These are phyloP conservation scores for Ophioninae sp. DNA, from an alignment of 2,888 invertebrate genomes.

Conservation along the genomic window DNA sequence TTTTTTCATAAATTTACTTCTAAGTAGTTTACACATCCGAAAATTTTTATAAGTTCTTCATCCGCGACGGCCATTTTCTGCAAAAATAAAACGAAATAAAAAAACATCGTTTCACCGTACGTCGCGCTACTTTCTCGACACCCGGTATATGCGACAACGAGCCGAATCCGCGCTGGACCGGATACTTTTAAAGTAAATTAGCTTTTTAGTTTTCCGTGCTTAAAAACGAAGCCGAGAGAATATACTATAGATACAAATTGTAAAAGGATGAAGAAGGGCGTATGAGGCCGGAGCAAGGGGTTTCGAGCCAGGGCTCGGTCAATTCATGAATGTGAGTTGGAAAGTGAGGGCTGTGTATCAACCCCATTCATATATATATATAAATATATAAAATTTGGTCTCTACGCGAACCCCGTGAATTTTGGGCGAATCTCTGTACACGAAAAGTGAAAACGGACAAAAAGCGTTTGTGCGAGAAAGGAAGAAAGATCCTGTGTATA, in stretches of 20 bases:
- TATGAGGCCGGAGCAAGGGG: conserved; percentile 40
- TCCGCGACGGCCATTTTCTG: no score
- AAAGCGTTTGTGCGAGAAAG: conserved; percentile 56
- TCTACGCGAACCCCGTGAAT: conserved; percentile 13
- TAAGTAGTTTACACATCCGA: no score
- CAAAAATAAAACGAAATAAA: no score
- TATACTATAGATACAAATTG: conserved; percentile 21
- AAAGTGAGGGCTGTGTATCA: conserved; percentile 38
- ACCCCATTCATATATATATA: background rate
- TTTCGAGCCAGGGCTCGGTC: conserved; percentile 50
- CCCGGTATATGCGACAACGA: conserved; percentile 25
- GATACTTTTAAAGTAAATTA: conserved; percentile 81
- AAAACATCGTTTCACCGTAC: no score
- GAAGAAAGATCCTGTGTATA: conserved; percentile 32
- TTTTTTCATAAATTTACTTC: no score
- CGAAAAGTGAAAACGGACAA: conserved; percentile 62
- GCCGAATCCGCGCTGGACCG: conserved; percentile 64
- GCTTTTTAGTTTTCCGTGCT: conserved; percentile 80
- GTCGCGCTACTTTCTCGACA: background rate
- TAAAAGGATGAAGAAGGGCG: conserved; percentile 30
- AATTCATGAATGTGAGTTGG: conserved; percentile 60
- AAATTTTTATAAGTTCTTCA: no score
- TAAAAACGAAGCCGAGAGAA: conserved; percentile 71
- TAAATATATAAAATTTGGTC: conserved; percentile 2
- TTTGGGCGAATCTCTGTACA: conserved; percentile 23